A percentile compares a stretch with the other conserved stretches of the same genome.
These are phyloP conservation scores for Lochmaea capreae DNA, from an alignment of 2,888 invertebrate species.

Conservation along the genomic window DNA sequence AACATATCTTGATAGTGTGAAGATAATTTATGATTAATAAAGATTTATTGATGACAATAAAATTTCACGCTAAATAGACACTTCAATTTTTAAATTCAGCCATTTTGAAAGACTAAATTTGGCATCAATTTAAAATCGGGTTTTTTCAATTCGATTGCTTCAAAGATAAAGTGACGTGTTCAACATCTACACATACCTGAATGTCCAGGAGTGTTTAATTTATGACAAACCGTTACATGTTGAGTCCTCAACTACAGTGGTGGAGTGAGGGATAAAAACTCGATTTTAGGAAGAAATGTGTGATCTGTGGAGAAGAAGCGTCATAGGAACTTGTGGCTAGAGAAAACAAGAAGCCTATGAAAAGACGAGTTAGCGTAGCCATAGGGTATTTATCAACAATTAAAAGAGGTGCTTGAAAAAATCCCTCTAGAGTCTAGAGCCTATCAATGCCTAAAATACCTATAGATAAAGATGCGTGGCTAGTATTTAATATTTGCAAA, in stretches of 20 bases:
- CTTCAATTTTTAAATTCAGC: too few relatives aligned
- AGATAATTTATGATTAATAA: too few relatives aligned
- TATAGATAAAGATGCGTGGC: background rate
- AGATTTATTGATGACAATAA: too few relatives aligned
- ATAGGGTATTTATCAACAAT: background rate
- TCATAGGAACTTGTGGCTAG: background rate
- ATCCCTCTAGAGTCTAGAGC: background rate
- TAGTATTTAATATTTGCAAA: background rate
- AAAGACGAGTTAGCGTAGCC: background rate
- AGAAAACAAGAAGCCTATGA: background rate
- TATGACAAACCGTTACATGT: background rate
- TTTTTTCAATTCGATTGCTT: too few relatives aligned
- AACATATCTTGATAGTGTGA: too few relatives aligned
- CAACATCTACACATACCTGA: too few relatives aligned
- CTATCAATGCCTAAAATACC: too few relatives aligned
- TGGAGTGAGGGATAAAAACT: too few relatives aligned
- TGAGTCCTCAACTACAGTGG: background rate
- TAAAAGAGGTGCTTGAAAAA: background rate
- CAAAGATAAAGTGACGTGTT: too few relatives aligned
- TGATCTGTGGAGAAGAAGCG: background rate
- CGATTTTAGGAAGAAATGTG: background rate
- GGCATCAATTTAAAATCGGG: too few relatives aligned
- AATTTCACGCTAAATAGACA: too few relatives aligned
- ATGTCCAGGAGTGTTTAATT: background rate
- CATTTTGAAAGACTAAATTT: too few relatives aligned